A percentile compares a stretch with the other conserved stretches of the same genome.
Conservation (phyloP, 2,113 vertebrate species). For the Fregetta grallaria region DNA sequence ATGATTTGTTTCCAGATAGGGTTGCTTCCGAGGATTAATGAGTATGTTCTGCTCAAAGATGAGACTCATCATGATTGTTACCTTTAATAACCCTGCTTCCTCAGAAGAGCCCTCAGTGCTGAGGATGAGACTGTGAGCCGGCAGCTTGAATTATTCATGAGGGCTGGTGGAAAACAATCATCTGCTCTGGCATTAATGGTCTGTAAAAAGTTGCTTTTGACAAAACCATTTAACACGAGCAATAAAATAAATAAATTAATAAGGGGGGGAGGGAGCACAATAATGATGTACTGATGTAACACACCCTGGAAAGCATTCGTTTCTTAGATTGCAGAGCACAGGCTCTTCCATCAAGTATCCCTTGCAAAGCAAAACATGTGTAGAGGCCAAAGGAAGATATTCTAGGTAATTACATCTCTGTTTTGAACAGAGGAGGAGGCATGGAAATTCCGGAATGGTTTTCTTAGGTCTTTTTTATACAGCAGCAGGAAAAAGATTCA, state of each 20-base stretch:
- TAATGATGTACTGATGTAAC: not conserved
- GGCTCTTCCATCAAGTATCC: not conserved
- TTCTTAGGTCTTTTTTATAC: not conserved
- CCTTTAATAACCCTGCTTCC: conserved; percentile 6
- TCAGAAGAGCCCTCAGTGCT: not conserved
- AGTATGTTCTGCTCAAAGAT: not conserved
- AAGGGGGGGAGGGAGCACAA: not conserved
- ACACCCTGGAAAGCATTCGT: not conserved
- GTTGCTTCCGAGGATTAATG: not conserved
- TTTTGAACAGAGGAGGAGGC: not conserved
- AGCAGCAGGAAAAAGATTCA: not conserved
- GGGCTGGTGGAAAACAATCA: conserved; percentile 28
- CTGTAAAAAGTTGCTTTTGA: conserved; percentile 59
- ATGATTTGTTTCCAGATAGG: not conserved
- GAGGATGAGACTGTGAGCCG: not conserved
- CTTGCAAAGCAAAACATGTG: not conserved
- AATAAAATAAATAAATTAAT: conserved; percentile 49
- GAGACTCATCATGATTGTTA: not conserved
- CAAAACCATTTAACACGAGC: conserved; percentile 57
- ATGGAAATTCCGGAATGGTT: not conserved
- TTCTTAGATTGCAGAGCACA: not conserved
- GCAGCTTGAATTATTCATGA: conserved; percentile 44
- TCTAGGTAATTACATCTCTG: not conserved
- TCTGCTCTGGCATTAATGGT: conserved; percentile 48
- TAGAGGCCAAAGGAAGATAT: not conserved